Base-by-base conservation (phyloP, 2,888 invertebrate genomes). In the Cephus runcator region DNA sequence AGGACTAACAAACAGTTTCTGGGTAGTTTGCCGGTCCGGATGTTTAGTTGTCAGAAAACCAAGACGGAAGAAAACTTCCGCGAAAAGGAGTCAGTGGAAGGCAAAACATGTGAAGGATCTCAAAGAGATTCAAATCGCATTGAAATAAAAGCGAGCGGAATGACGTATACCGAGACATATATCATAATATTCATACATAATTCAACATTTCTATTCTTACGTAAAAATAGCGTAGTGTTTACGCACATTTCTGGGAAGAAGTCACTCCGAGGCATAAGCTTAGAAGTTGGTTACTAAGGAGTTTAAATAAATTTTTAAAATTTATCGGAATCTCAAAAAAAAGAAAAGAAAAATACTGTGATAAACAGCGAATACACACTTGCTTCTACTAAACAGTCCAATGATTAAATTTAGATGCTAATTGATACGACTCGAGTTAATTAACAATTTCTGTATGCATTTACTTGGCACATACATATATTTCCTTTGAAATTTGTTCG, bases 141-240 rank as follows among this genome's bases (percentile, higher is more conserved):
- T 82, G 82, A 83, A 82, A 83, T 81, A 83, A 85, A 85, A 83
- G 83, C 82, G 81, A 75, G 83, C 79, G 81, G 82, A 85, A 81
- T 82, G 83, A 82, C 83, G 82, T 80, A 81, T 71, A 35, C 77
- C 78, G 81, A 81, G 81, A 78, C 80, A 81, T 82, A 83, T 84
- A 83, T 84, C 83, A 82, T 84, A 84, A 83, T 80, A 83, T 85
- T 85, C 84, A 86, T 86, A 83, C 84, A 85, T 85, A 84, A 85
- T 85, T 85, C 85, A 85, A 85, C 81, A 81, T 80, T 83, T 80
- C 82, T 76, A 34, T 79, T 75, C 71, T 30, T 4, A 69, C 40
- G 30, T 69, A 40, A 56, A 69, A 69, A 35, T 69, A 56, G 75
- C 34, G 73, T 34, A 75, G 34, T 75, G 73, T 40, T 69, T 40